Evolutionary conservation across 2,797 vertebrate genomes (phyloP), one percentile per base, ranked within the genome.

Genomic region (Borostomias antarcticus): DNA sequence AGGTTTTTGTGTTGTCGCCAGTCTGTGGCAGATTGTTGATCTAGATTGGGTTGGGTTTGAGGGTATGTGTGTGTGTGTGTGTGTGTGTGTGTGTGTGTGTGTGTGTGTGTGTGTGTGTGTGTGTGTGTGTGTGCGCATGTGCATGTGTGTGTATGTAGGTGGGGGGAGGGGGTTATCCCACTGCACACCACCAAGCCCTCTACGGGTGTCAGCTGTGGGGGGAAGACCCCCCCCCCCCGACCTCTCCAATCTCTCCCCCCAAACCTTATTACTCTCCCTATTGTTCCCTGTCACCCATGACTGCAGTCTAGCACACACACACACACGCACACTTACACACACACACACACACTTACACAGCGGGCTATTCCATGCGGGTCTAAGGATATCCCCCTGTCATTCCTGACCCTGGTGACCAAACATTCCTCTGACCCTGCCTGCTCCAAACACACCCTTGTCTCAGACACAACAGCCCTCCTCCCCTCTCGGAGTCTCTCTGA

Each of bases 141-240:
- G 11, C 7, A 13, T 35, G 33, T 35, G 37, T 40, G 37, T 40
- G 37, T 40, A n/a, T n/a, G n/a, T n/a, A n/a, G n/a, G 1, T 37
- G 5, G 35, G 35, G 35, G 2, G 35, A 11, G 35, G 35, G 35
- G 35, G 35, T 2, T 15, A 2, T 40, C 11, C 11, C 17, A 43
- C 40, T 17, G 13, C 40, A 17, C 5, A 17, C n/a, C 40, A 43
- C 40, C 40, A 15, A 43, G 40, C 13, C 15, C 40, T 5, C 40
- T 43, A 43, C 15, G 48, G 48, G 48, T 21, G 48, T 5, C 21
- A 50, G 48, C 19, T 10, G 48, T 70, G 76, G 88, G 83, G 88
- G 87, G 87, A 85, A 15, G 15, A 43, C 6, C 5, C 26, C 51
- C 10, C 11, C 30, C 52, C 26, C 3, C 8, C 76, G 61, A 23